Base-by-base conservation (phyloP, 2,888 invertebrate species). In the Euplexia lucipara region DNA sequence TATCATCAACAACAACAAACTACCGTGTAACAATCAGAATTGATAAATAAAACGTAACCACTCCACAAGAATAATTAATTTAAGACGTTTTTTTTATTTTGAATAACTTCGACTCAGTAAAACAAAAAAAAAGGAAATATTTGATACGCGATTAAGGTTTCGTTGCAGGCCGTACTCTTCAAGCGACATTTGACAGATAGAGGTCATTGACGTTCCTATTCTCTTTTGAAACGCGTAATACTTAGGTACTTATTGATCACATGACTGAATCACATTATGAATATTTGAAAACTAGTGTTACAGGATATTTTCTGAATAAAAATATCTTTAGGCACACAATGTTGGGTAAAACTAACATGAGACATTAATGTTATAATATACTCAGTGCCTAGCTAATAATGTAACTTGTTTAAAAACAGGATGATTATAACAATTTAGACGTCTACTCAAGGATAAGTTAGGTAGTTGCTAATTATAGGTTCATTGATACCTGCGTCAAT, bases 341-440 rank as follows among this genome's bases (percentile, higher is more conserved):
- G 54, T 34, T n/a, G 44, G 64, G 49, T 71, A 76, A 75, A 66
- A 51, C 26, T 26, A 26, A 26, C n/a, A 26, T 18, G 44, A 49
- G 26, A 44, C 32, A 47, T 37, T 44, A 44, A 20, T 9, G 14
- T 49, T 34, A 16, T n/a, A n/a, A n/a, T n/a, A n/a, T 45, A 42
- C 18, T 18, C 9, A 70, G 53, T 34, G 34, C 12, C 20, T 39
- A n/a, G 41, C 37, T 64, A 57, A 70, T 62, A 63, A 63, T 39
- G 30, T 71, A 37, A 10, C 6, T 54, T 52, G 22, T 76, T 64
- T 62, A n/a, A 64, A 64, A 71, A 59, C 72, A 73, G 58, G 64
- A 64, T 52, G 54, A 56, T 37, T 62, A n/a, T 22, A 76, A 59
- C 42, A 70, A 54, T 58, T 58, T 64, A 60, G 54, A 69, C 48